Evolutionary conservation across 2,888 invertebrate species (phyloP), one percentile per base, ranked within the genome.

Genomic region (Hirtodrosophila trivittata): DNA sequence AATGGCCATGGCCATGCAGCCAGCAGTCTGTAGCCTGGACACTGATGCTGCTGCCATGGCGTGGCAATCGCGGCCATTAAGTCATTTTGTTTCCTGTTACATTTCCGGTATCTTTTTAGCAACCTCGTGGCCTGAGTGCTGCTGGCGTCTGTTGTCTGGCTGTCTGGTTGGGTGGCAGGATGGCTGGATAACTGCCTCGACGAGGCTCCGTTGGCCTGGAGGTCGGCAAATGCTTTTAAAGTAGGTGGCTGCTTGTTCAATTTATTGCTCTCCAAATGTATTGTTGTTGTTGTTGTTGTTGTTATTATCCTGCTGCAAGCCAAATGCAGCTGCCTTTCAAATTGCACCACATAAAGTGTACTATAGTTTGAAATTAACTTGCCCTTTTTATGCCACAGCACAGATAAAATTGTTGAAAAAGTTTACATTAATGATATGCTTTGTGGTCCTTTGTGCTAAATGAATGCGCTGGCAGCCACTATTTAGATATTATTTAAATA

Each of bases 81-180:
- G 82, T 82, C 85, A 82, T 82, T 85, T 82, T 75, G 82, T 72
- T 84, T 82, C 81, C 81, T 84, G 82, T 62, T 68, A 82, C 82
- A 82, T 84, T 82, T 82, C 82, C 82, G 82, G 82, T 82, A 82
- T 82, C 81, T 81, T 81, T 84, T 81, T 78, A 84, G 82, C 74
- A 49, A 64, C 52, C 54, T 59, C 66, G 50, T 65, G 66, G 72
- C 37, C 56, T 41, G 55, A 41, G 41, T 41, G 46, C 8, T 37
- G 47, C 39, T 8, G 35, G 12, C 33, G 54, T 49, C 47, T 56
- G 64, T 47, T 28, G 28, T 28, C 13, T 41, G 39, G 37, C 37
- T 10, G 55, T n/a, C 12, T 10, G 18, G 18, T 18, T 30, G 46
- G 47, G 3, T 37, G 41, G 28, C 28, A 28, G 28, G 5, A 2